phyloP scores from a whole-genome alignment of 2,797 vertebrate genomes.

The Potorous gilbertii region DNA sequence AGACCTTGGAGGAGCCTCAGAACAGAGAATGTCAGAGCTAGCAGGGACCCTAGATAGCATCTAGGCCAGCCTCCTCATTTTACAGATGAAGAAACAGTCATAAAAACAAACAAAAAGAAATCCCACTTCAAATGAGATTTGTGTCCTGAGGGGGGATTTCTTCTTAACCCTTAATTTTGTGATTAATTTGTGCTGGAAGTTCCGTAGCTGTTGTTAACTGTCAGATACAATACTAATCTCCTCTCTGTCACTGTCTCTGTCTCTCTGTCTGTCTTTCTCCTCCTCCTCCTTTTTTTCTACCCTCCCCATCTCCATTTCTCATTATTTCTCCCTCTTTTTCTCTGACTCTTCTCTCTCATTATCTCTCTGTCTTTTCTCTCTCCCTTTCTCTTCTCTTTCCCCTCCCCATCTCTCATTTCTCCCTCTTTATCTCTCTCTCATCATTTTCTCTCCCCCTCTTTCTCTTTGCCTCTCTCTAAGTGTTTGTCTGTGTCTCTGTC shows the following conservation, averaged over 20 bases:
- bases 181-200: constrained; percentile 56
- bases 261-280: not conserved
- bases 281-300: no score
- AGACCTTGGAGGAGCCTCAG: constrained; percentile 1
- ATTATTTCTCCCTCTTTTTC: not conserved
- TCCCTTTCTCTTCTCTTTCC: no score
- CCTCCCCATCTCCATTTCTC: not conserved
- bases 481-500: no score
- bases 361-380: no score
- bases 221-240: not conserved
- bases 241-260: not conserved
- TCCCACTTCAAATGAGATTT: not conserved
- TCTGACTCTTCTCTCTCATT: not conserved
- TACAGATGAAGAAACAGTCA: not conserved
- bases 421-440: no score
- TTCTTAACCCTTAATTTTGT: constrained; percentile 39
- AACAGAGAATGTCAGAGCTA: not conserved
- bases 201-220: constrained; percentile 9
- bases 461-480: no score
- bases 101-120: constrained; percentile 49
- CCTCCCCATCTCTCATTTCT: no score
- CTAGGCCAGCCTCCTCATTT: not conserved
- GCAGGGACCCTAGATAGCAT: not conserved
- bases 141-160: constrained; percentile 20
- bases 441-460: no score